A percentile compares a stretch with the other conserved stretches of the same genome.
Evolutionary conservation across 2,113 vertebrate species (phyloP).

Genomic region (Callipepla squamata): DNA sequence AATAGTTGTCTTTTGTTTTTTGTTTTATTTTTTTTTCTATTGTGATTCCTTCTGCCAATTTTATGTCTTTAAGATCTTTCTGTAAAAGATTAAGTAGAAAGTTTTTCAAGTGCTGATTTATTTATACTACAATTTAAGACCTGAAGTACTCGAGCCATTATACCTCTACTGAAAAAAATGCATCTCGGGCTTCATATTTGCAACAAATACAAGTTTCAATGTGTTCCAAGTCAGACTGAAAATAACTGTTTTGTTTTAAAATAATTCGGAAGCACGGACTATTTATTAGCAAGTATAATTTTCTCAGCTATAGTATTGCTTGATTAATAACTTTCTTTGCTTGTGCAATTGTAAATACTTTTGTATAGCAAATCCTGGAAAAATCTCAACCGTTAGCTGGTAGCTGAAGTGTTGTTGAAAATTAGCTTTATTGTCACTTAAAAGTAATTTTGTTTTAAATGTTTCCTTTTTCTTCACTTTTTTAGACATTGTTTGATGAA

Average conservation of each 20-base stretch:
- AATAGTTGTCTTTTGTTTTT: not conserved
- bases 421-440: not conserved
- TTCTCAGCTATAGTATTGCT: not conserved
- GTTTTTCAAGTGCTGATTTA: not conserved
- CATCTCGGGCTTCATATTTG: not conserved
- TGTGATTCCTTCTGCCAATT: not conserved
- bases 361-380: not conserved
- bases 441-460: not conserved
- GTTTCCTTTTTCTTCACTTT: not conserved
- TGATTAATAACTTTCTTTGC: not conserved
- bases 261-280: not conserved
- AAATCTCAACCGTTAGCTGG: not conserved
- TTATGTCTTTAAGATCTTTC: not conserved
- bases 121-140: not conserved
- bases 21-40: not conserved
- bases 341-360: not conserved
- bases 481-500: constrained; percentile 91
- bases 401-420: not conserved
- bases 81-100: not conserved
- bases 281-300: not conserved
- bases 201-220: not conserved
- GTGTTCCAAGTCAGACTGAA: not conserved
- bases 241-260: not conserved
- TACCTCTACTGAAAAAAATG: not conserved
- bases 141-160: not conserved